Base-by-base conservation (phyloP, 2,888 invertebrate species). In the Beris chalybata region DNA sequence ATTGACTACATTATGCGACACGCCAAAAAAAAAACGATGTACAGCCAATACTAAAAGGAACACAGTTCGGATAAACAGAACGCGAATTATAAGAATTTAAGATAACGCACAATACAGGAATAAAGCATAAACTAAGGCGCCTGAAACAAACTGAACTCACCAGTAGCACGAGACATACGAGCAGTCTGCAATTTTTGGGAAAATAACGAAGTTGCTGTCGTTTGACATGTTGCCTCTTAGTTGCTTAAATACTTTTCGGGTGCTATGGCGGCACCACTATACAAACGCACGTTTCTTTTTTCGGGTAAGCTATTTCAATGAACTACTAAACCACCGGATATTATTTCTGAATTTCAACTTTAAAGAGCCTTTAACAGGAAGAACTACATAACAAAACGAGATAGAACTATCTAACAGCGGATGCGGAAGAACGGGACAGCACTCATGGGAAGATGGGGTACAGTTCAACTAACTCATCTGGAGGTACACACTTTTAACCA, bases 111-210 rank as follows among this genome's bases (percentile, higher is more conserved):
- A 22, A 22, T 22, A 2, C 22, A 3, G 22, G 2, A 22, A 22
- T 22, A 22, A 22, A 22, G 22, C 22, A 22, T 22, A 22, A 1
- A 22, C 22, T 22, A 22, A 22, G 22, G 22, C 22, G 22, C 22
- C 22, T 22, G 22, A 3, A n/a, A 11, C 57, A 48, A 59, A 53
- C 29, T 45, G 13, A 66, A 82, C 88, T 87, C 83, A 90, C 92
- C 93, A 93, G 81, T 92, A 93, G 82, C 92, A 92, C 75, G 91
- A 90, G 73, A 92, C 92, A 81, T 93, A 92, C 74, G 90, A 87
- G 81, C 92, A 92, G 73, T 91, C 91, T 66, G 87, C 83, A 76
- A 88, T 87, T 83, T 90, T 91, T 58, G 89, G 85, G 81, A 91
- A 91, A 72, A 91, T 78, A 32, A 70, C 70, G 48, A 71, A 66